These are phyloP conservation scores for Carabus problematicus DNA, from an alignment of 2,888 invertebrate genomes.

Conservation along the genomic window DNA sequence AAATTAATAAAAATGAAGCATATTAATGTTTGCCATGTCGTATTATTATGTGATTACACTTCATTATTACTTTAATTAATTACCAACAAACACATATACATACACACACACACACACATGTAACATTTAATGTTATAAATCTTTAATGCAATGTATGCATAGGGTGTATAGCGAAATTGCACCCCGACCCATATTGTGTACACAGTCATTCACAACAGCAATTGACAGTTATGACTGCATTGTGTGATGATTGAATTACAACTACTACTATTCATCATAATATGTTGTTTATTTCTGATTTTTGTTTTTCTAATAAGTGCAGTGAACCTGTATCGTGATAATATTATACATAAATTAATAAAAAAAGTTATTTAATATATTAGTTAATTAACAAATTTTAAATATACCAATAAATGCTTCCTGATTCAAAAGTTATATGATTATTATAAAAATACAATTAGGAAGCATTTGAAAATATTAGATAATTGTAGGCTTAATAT, in stretches of 20 bases:
- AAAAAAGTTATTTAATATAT: slow-evolving; percentile 38
- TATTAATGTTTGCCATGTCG: slow-evolving; percentile 35
- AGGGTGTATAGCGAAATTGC: background rate
- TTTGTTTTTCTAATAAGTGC: slow-evolving; percentile 31
- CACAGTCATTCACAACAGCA: background rate
- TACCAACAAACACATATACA: background rate
- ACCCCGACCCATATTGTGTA: background rate
- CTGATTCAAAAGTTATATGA: slow-evolving; percentile 36
- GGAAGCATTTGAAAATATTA: slow-evolving; percentile 49
- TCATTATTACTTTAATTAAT: slow-evolving; percentile 25
- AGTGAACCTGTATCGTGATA: slow-evolving; percentile 41
- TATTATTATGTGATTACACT: slow-evolving; percentile 12
- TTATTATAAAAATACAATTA: slow-evolving; percentile 28
- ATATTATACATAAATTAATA: slow-evolving; percentile 34
- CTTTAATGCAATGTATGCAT: no score
- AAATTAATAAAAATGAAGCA: slow-evolving; percentile 14
- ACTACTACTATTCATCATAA: background rate
- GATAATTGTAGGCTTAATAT: slow-evolving; percentile 53
- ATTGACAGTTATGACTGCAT: background rate
- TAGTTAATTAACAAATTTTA: slow-evolving; percentile 43
- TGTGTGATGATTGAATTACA: no score
- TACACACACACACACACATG: no score
- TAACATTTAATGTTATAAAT: no score
- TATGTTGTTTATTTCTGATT: slow-evolving; percentile 11
- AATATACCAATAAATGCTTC: slow-evolving; percentile 40